Evolutionary conservation across 2,797 vertebrate species (phyloP).

Genomic region (Peromyscus melanophrys): DNA sequence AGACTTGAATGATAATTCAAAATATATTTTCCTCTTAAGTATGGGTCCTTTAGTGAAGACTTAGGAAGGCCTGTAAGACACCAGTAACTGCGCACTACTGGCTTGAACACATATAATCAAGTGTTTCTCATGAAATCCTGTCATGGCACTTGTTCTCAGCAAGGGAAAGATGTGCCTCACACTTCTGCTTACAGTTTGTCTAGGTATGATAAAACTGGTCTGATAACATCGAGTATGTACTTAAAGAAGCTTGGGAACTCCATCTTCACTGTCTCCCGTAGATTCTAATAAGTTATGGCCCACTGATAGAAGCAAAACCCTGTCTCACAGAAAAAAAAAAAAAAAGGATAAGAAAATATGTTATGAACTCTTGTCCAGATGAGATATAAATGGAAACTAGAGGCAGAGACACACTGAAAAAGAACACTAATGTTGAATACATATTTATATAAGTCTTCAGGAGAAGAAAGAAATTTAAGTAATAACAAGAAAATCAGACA

Average conservation of each 20-base stretch:
- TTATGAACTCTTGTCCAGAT: conserved; percentile 70
- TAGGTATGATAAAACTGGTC: conserved; percentile 77
- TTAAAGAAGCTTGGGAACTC: conserved; percentile 71
- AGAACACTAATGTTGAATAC: conserved; percentile 69
- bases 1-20: background rate
- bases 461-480: conserved; percentile 75
- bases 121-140: conserved; percentile 50
- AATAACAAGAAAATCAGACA: conserved; percentile 10
- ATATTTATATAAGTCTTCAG: conserved; percentile 80
- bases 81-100: conserved; percentile 59
- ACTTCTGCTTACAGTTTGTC: conserved; percentile 78
- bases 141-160: conserved; percentile 29
- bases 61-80: conserved; percentile 43
- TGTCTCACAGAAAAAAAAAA: conserved; percentile 71
- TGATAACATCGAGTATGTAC: conserved; percentile 79
- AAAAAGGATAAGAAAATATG: conserved; percentile 67
- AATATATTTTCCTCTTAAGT: background rate
- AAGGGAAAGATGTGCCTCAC: conserved; percentile 67
- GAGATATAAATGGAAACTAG: conserved; percentile 57
- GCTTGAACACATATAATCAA: conserved; percentile 69
- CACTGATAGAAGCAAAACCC: conserved; percentile 72
- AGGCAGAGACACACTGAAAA: conserved; percentile 64
- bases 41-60: background rate
- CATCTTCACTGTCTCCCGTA: conserved; percentile 68
- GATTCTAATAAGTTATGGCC: conserved; percentile 80